A percentile compares a stretch with the other conserved stretches of the same genome.
These are phyloP conservation scores for Petrolisthes manimaculis DNA, from an alignment of 2,888 invertebrate genomes.

Conservation along the genomic window DNA sequence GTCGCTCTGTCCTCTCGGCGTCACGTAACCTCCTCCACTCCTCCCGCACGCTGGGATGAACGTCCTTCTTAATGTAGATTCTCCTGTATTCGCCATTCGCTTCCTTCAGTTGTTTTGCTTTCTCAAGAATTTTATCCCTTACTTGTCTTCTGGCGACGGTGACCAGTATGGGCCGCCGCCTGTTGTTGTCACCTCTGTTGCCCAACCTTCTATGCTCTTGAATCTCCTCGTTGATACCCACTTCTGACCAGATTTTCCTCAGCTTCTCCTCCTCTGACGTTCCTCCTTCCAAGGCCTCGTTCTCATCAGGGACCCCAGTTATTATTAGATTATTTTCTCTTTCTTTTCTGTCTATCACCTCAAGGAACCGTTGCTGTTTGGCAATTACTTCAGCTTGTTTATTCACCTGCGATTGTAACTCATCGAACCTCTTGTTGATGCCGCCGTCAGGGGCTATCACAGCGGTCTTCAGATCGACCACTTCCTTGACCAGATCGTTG, in stretches of 20 bases:
- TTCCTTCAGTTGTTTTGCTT: conserved; percentile 10
- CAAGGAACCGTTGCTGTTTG: not conserved
- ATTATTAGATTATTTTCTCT: conserved; percentile 9
- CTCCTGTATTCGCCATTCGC: not conserved
- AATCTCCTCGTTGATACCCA: not conserved
- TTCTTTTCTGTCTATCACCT: conserved; percentile 13
- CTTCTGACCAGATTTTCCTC: not conserved
- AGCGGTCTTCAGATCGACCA: no score
- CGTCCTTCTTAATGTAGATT: conserved; percentile 33
- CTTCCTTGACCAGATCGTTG: no score
- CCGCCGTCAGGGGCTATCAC: no score
- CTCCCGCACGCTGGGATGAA: conserved; percentile 9
- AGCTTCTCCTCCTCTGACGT: not conserved
- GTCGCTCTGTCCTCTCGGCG: conserved; percentile 10
- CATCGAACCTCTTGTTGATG: no score
- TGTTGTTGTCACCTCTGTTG: not conserved
- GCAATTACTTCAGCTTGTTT: conserved; percentile 18
- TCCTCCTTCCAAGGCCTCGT: not conserved
- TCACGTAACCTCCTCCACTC: conserved; percentile 29
- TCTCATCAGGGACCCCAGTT: not conserved
- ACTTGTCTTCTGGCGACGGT: not conserved
- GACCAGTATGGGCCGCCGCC: not conserved
- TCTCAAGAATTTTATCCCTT: not conserved
- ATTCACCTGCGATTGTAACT: not conserved
- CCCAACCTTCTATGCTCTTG: not conserved